Evolutionary conservation across 2,888 invertebrate species (phyloP).

Genomic region (Polyploca ridens): DNA sequence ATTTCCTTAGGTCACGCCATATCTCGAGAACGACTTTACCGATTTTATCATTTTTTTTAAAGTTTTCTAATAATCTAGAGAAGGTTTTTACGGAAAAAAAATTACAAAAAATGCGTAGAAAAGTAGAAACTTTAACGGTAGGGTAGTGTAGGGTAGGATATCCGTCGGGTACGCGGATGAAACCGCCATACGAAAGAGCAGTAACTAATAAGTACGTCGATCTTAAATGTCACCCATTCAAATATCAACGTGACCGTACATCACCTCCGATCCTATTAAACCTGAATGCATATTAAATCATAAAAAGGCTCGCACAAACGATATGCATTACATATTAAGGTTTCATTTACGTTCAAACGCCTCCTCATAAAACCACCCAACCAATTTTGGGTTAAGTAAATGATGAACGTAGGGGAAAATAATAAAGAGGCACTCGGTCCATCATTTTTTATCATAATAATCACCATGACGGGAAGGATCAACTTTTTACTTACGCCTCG

Average conservation of each 20-base stretch:
- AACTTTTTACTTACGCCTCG: slow-evolving; percentile 9
- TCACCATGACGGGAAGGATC: slow-evolving; percentile 11
- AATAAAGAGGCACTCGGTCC: slow-evolving; percentile 28
- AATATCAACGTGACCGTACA: neutral
- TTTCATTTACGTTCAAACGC: slow-evolving; percentile 10
- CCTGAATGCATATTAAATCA: neutral
- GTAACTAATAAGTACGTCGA: too few species aligned
- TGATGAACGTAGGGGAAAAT: slow-evolving; percentile 18
- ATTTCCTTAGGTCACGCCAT: too few species aligned
- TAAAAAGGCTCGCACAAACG: neutral
- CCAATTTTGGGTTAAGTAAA: slow-evolving; percentile 12
- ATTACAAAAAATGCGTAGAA: too few species aligned
- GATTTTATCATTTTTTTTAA: too few species aligned
- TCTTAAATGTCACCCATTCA: neutral
- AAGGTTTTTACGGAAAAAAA: too few species aligned
- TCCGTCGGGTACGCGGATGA: too few species aligned
- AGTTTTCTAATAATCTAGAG: too few species aligned
- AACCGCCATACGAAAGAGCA: too few species aligned
- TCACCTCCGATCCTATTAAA: neutral
- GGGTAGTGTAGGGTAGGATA: too few species aligned
- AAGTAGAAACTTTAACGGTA: too few species aligned
- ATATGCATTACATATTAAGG: neutral
- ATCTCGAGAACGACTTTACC: too few species aligned
- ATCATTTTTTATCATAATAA: slow-evolving; percentile 33
- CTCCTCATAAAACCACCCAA: slow-evolving; percentile 11